A percentile compares a stretch with the other conserved stretches of the same genome.
Conservation (phyloP, 1,140 invertebrate genomes). For the Pristionchus pacificus region DNA sequence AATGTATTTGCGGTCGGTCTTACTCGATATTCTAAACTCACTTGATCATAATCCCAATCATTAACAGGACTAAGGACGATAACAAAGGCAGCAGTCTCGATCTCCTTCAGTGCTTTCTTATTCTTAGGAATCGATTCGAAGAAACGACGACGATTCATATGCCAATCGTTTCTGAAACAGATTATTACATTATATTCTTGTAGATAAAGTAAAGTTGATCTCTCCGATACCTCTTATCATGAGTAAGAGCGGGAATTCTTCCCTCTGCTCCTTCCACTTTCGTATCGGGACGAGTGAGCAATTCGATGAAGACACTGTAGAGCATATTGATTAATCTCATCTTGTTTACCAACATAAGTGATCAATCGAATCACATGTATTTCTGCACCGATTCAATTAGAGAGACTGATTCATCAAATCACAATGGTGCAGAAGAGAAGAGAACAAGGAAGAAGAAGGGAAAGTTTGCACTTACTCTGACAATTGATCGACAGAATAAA, state of each 20-base stretch:
- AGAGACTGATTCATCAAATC: too few species aligned
- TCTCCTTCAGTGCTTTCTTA: slow-evolving; percentile 31
- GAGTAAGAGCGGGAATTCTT: slow-evolving; percentile 22
- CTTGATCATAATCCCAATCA: slow-evolving; percentile 31
- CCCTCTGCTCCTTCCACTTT: slow-evolving; percentile 16
- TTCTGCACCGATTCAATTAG: too few species aligned
- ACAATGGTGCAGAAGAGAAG: too few species aligned
- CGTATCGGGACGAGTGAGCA: slow-evolving; percentile 26
- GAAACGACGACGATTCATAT: slow-evolving; percentile 40
- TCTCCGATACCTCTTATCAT: slow-evolving; percentile 15
- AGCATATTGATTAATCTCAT: too few species aligned
- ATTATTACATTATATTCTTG: neutral
- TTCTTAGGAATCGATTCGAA: slow-evolving; percentile 41
- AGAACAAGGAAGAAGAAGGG: too few species aligned
- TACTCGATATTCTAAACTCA: neutral
- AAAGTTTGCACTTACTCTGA: slow-evolving; percentile 21
- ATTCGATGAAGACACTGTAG: slow-evolving; percentile 38
- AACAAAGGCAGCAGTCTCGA: slow-evolving; percentile 44
- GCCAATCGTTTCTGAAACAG: slow-evolving; percentile 38
- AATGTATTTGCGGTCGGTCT: too few species aligned
- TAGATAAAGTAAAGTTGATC: neutral
- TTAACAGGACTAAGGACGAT: slow-evolving; percentile 36
- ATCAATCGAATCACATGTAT: too few species aligned
- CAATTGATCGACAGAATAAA: slow-evolving; percentile 30
- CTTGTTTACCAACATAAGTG: too few species aligned